Evolutionary conservation across 2,888 invertebrate genomes (phyloP).

Genomic region (Ennomos fuscantarius): DNA sequence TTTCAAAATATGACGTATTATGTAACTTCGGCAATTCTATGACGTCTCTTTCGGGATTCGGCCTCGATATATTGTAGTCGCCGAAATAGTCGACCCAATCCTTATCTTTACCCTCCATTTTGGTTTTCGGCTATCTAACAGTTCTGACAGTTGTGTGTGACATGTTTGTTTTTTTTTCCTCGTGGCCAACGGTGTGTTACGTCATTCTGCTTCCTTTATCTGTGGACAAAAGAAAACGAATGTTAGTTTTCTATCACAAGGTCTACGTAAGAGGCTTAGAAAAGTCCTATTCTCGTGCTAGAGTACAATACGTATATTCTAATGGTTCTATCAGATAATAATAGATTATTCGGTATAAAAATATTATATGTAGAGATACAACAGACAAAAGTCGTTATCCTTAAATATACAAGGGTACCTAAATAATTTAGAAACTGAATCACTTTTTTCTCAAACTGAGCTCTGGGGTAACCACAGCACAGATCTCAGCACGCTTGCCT

Average conservation of each 20-base stretch:
- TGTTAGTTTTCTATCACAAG: conserved; percentile 12
- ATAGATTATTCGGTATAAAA: too few species aligned
- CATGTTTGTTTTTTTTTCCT: conserved; percentile 35
- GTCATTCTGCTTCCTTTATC: conserved; percentile 37
- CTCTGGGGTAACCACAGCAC: too few species aligned
- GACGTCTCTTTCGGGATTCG: conserved; percentile 27
- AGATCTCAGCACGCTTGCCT: too few species aligned
- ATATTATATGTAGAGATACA: too few species aligned
- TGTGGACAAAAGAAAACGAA: conserved; percentile 33
- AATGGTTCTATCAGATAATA: too few species aligned
- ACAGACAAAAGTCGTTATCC: too few species aligned
- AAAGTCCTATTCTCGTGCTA: neutral
- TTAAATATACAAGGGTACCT: too few species aligned
- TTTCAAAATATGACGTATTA: conserved; percentile 60
- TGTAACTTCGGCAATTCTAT: conserved; percentile 49
- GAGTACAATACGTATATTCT: too few species aligned
- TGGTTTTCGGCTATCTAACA: conserved; percentile 55
- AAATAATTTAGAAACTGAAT: too few species aligned
- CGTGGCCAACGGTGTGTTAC: conserved; percentile 15
- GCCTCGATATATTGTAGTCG: conserved; percentile 51
- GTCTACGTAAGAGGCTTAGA: conserved; percentile 7
- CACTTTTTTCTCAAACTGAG: too few species aligned
- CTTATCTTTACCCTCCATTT: conserved; percentile 66
- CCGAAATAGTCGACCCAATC: conserved; percentile 67
- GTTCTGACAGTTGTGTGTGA: conserved; percentile 49